Evolutionary conservation across 1,140 invertebrate genomes (phyloP).

Genomic region (Contarinia nasturtii): DNA sequence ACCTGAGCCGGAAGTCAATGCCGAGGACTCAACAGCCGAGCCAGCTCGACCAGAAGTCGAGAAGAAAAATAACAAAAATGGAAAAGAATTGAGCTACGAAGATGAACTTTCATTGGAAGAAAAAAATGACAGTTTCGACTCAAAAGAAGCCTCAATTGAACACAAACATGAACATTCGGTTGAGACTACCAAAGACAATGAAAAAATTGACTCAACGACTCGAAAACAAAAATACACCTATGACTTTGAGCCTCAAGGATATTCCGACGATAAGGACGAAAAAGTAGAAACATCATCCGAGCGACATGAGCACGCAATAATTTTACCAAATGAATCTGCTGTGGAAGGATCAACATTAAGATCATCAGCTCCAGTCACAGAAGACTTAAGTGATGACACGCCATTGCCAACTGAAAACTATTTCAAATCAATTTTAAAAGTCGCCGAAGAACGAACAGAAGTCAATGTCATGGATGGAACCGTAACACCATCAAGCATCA

Average conservation of each 20-base stretch:
- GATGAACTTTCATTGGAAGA: neutral
- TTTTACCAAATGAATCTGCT: neutral
- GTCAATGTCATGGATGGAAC: slow-evolving; percentile 2
- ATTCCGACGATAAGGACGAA: neutral
- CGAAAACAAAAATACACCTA: slow-evolving; percentile 1
- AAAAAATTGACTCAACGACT: neutral
- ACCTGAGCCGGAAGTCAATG: slow-evolving; percentile 5
- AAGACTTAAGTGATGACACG: slow-evolving; percentile 2
- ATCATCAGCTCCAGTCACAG: slow-evolving; percentile 3
- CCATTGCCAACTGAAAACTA: slow-evolving; percentile 3
- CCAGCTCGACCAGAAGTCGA: too few relatives aligned
- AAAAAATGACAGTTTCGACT: neutral
- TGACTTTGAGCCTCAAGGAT: neutral
- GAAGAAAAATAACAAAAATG: neutral
- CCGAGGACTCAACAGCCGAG: slow-evolving; percentile 7
- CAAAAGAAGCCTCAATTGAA: neutral
- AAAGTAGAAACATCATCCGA: neutral
- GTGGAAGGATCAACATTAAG: neutral
- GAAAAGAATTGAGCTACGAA: neutral
- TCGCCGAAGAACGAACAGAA: neutral
- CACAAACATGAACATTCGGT: too few relatives aligned
- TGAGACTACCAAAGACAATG: too few relatives aligned
- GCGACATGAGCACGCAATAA: neutral
- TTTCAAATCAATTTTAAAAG: neutral
- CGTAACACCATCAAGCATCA: slow-evolving; percentile 1